Base-by-base conservation (phyloP, 2,888 invertebrate species). In the Chrysolina americana region DNA sequence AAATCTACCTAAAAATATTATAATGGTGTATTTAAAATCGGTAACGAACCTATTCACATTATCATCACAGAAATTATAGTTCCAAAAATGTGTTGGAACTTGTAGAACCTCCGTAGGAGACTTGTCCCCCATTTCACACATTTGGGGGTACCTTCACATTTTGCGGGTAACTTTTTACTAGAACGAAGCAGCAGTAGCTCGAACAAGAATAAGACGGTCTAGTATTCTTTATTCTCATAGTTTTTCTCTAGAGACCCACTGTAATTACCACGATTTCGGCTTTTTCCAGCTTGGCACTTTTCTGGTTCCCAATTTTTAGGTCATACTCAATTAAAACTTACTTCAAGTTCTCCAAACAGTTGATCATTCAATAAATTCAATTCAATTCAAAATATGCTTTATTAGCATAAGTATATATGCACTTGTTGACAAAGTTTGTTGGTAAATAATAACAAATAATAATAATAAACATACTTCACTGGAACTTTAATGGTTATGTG, bases 191-290 rank as follows among this genome's bases (percentile, higher is more conserved):
- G 8, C 56, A 11, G 13, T 53, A 62, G 41, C 59, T 66, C 10
- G 53, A 63, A 15, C 50, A 23, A 56, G 71, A 56, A 21, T 72
- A 75, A 28, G 47, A 70, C 19, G 62, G 65, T n/a, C 28, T 19
- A 17, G 21, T 44, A 8, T 50, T 68, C 23, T 59, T 36, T 5
- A 65, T 73, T 17, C 41, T 70, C 41, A 77, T 50, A 36, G 63
- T 48, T 73, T 89, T 89, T 73, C 89, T 89, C 2, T 91, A 77
- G 81, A 91, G 91, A 76, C 91, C 76, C 50, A 82, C 81, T 2
- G 81, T 81, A 77, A 82, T 73, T 68, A 81, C 82, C 62, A 82
- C 65, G 28, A 82, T 81, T 50, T 82, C 82, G 2, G 82, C 82
- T 68, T 82, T 82, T 71, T 82, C 82, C 66, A 82, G 56, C 64